Conservation (phyloP, 2,888 invertebrate species). For the Syrista parreyssii region DNA sequence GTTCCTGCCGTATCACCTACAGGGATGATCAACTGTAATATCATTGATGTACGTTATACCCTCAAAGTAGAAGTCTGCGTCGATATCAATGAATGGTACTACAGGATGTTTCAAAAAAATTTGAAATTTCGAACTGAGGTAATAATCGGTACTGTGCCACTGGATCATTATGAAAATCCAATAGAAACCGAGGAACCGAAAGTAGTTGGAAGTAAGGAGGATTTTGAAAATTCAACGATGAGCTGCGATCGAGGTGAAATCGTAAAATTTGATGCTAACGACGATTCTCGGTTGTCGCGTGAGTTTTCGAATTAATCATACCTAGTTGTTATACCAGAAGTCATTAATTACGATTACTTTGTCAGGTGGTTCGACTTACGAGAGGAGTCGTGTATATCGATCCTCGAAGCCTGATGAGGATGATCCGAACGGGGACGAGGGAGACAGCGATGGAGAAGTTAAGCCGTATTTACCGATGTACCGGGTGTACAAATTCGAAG, state of each 20-base stretch:
- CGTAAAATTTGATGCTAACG: neutral
- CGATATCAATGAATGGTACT: constrained; percentile 56
- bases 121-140: constrained; percentile 49
- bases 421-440: constrained; percentile 55
- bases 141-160: constrained; percentile 51
- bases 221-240: neutral
- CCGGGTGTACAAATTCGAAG: constrained; percentile 50
- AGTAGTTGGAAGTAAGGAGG: neutral
- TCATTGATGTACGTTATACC: constrained; percentile 60
- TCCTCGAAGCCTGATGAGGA: constrained; percentile 57
- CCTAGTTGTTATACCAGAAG: neutral
- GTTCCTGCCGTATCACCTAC: constrained; percentile 62
- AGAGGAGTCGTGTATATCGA: constrained; percentile 53
- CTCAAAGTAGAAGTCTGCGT: constrained; percentile 57
- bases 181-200: constrained; percentile 8
- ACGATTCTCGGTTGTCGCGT: neutral
- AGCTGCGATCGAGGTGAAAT: neutral
- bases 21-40: constrained; percentile 54
- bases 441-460: constrained; percentile 48
- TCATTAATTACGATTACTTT: constrained; percentile 12
- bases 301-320: neutral
- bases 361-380: constrained; percentile 40
- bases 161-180: constrained; percentile 53
- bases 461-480: constrained; percentile 53
- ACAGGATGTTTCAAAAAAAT: constrained; percentile 56